phyloP scores from a whole-genome alignment of 2,797 vertebrate species.

The Amblyraja radiata region DNA sequence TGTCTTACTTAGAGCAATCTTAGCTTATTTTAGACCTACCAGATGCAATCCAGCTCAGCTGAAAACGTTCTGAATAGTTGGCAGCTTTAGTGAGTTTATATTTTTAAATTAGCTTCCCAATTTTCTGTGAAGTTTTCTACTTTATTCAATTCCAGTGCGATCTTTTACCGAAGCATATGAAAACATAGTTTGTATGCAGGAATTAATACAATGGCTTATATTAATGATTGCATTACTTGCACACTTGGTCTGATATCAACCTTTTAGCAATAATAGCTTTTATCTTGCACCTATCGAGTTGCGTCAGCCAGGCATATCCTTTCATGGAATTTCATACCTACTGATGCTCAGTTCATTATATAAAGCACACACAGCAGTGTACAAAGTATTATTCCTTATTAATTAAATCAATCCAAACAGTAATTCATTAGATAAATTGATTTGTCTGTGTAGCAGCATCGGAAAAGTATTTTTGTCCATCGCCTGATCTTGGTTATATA shows the following conservation, averaged over 20 bases:
- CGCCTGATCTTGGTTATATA: slow-evolving; percentile 59
- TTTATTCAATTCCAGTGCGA: neutral
- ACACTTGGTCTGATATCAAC: slow-evolving; percentile 62
- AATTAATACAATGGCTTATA: slow-evolving; percentile 67
- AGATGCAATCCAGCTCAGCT: neutral
- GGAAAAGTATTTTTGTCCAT: slow-evolving; percentile 53
- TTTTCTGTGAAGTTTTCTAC: neutral
- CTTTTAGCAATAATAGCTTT: slow-evolving; percentile 72
- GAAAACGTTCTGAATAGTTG: neutral
- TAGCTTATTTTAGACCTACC: neutral
- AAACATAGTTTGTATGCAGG: slow-evolving; percentile 51
- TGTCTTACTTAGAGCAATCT: slow-evolving; percentile 31
- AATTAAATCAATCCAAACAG: slow-evolving; percentile 74
- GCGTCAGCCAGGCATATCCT: slow-evolving; percentile 64
- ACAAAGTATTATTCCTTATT: slow-evolving; percentile 71
- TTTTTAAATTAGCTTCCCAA: neutral
- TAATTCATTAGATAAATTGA: slow-evolving; percentile 71
- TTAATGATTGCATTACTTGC: slow-evolving; percentile 68
- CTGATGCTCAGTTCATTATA: slow-evolving; percentile 72
- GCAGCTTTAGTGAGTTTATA: neutral
- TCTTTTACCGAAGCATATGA: neutral
- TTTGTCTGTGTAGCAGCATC: slow-evolving; percentile 60
- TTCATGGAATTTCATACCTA: slow-evolving; percentile 69
- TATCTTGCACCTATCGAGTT: slow-evolving; percentile 64
- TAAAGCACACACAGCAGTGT: slow-evolving; percentile 68